A percentile compares a stretch with the other conserved stretches of the same genome.
Evolutionary conservation across 2,113 vertebrate genomes (phyloP).

Genomic region (Labeo rohita): DNA sequence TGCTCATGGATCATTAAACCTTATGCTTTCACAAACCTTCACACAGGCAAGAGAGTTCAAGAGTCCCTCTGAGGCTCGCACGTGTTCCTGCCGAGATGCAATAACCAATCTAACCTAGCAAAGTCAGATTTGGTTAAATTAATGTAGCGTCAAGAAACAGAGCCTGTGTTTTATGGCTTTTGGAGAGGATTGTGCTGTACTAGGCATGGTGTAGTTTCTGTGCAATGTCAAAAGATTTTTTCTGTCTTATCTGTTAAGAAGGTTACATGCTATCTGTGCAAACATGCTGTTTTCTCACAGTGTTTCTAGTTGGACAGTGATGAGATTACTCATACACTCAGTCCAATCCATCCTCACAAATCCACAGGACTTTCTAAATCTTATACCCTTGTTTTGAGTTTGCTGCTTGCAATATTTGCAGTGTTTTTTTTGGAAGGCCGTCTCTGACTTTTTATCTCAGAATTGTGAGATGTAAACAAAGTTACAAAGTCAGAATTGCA

Average conservation of each 20-base stretch:
- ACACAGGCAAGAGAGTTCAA: slow-evolving; percentile 8
- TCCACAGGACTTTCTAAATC: slow-evolving; percentile 3
- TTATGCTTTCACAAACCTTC: not conserved
- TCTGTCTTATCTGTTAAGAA: slow-evolving; percentile 56
- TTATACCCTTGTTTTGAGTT: no score
- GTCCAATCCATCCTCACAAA: slow-evolving; percentile 32
- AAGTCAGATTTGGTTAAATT: slow-evolving; percentile 9
- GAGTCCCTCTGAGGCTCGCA: not conserved
- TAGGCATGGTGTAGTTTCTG: not conserved
- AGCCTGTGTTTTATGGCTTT: not conserved
- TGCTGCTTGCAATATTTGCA: no score
- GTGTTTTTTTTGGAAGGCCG: no score
- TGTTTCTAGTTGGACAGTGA: slow-evolving; percentile 23
- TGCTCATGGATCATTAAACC: slow-evolving; percentile 35
- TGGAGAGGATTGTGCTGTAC: not conserved
- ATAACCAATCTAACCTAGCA: not conserved
- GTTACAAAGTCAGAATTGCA: no score
- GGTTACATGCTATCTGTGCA: slow-evolving; percentile 40
- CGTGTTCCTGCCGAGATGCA: not conserved
- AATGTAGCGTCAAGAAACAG: not conserved
- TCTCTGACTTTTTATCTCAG: no score
- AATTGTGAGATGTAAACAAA: no score
- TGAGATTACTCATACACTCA: slow-evolving; percentile 34
- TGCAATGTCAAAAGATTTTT: not conserved
- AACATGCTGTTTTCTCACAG: slow-evolving; percentile 50